Evolutionary conservation across 64 coral and sea anemone species (phyloP).

Genomic region (Anthopleura sola): DNA sequence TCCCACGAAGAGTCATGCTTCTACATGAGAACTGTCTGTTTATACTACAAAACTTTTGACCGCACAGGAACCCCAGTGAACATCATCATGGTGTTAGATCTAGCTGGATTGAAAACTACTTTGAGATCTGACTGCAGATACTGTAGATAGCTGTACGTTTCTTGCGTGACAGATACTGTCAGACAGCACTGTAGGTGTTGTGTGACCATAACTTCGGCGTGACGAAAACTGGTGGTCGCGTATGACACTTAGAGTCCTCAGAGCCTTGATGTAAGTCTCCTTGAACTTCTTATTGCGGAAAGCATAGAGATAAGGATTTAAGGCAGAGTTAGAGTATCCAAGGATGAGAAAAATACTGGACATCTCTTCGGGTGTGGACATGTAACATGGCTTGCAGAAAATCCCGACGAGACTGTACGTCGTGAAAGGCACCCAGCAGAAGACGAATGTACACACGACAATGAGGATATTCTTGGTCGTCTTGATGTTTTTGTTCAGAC

Average conservation of each 20-base stretch:
- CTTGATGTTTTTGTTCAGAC: slow-evolving; percentile 48
- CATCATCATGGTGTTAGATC: too few species aligned
- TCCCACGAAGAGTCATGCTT: too few species aligned
- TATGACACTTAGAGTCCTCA: neutral
- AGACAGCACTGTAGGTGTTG: neutral
- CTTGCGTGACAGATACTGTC: slow-evolving; percentile 3
- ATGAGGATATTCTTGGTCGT: slow-evolving; percentile 80
- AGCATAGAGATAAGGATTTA: slow-evolving; percentile 85
- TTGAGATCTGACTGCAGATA: neutral
- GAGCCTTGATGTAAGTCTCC: slow-evolving; percentile 42
- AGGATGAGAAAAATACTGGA: slow-evolving; percentile 42
- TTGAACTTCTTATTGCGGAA: slow-evolving; percentile 78
- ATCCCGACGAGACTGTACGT: slow-evolving; percentile 37
- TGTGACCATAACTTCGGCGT: neutral
- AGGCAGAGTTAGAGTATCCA: slow-evolving; percentile 73
- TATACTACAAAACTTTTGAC: too few species aligned
- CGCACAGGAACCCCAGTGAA: too few species aligned
- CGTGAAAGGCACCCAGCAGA: slow-evolving; percentile 84
- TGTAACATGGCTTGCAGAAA: slow-evolving; percentile 34
- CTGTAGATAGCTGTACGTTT: neutral
- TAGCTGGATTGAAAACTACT: neutral
- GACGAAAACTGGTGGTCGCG: neutral
- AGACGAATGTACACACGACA: slow-evolving; percentile 77
- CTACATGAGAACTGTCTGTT: too few species aligned
- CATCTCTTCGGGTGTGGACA: neutral